phyloP scores from a whole-genome alignment of 2,113 vertebrate species.

The Cephalopterus ornatus region DNA sequence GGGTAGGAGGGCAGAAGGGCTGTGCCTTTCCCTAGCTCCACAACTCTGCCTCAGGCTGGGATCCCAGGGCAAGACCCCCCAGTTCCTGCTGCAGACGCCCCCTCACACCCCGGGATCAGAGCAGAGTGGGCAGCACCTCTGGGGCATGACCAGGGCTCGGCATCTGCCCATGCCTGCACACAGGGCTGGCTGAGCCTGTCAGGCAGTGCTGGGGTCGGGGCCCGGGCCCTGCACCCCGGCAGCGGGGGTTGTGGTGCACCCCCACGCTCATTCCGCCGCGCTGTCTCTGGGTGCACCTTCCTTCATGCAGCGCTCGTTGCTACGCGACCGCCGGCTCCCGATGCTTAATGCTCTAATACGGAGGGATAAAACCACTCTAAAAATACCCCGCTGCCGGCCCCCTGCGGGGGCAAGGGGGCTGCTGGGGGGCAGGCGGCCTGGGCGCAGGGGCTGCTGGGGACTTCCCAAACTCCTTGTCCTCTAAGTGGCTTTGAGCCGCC shows the following conservation, averaged over 20 bases:
- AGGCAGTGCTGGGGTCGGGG: neutral
- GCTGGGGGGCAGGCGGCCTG: neutral
- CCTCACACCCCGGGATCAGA: fast-evolving
- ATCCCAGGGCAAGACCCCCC: neutral
- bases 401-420: neutral
- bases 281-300: constrained; percentile 35
- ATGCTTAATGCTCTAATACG: constrained; percentile 66
- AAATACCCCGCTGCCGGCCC: constrained; percentile 27
- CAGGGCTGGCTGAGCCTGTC: neutral
- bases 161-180: fast-evolving
- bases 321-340: constrained; percentile 62
- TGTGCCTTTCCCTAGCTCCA: fast-evolving
- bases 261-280: neutral
- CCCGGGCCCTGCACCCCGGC: fast-evolving
- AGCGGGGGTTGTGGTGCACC: neutral
- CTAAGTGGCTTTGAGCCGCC: neutral
- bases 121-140: neutral
- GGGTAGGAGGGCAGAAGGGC: neutral
- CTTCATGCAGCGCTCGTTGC: constrained; percentile 52
- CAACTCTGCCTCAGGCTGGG: neutral
- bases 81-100: neutral
- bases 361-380: constrained; percentile 61
- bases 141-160: fast-evolving
- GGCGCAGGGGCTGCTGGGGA: neutral
- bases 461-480: constrained; percentile 3